Evolutionary conservation across 2,113 vertebrate genomes (phyloP).

Genomic region (Cebus imitator): DNA sequence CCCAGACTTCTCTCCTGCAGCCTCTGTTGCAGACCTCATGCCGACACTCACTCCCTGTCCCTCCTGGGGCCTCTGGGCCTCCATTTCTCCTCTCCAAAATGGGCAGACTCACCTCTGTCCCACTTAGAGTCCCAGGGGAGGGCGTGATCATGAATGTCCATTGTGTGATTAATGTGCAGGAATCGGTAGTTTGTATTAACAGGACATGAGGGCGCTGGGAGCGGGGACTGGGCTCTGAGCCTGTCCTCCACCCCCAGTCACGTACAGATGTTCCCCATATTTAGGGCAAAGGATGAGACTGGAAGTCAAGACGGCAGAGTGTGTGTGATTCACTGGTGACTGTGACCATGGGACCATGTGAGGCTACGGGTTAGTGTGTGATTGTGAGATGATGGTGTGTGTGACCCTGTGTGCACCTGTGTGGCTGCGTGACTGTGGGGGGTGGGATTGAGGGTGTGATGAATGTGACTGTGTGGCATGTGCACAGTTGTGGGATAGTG

Average conservation of each 20-base stretch:
- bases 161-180: neutral
- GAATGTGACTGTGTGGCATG: neutral
- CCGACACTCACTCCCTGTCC: neutral
- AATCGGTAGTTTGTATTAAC: neutral
- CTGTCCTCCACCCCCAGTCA: neutral
- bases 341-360: fast-evolving
- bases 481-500: neutral
- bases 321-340: neutral
- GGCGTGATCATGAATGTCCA: neutral
- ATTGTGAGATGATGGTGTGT: neutral
- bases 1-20: neutral
- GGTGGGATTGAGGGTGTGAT: neutral
- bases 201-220: neutral
- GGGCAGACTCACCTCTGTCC: constrained; percentile 18
- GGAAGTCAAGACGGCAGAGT: neutral
- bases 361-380: neutral
- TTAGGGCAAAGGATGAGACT: neutral
- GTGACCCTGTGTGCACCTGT: neutral
- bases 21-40: neutral
- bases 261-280: neutral
- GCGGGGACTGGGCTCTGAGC: neutral
- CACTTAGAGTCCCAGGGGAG: neutral
- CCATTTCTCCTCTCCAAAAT: constrained; percentile 51
- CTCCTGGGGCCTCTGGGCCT: constrained; percentile 7
- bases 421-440: neutral